Conservation (phyloP, 2,113 vertebrate species). For the Micronycteris hirsuta region DNA sequence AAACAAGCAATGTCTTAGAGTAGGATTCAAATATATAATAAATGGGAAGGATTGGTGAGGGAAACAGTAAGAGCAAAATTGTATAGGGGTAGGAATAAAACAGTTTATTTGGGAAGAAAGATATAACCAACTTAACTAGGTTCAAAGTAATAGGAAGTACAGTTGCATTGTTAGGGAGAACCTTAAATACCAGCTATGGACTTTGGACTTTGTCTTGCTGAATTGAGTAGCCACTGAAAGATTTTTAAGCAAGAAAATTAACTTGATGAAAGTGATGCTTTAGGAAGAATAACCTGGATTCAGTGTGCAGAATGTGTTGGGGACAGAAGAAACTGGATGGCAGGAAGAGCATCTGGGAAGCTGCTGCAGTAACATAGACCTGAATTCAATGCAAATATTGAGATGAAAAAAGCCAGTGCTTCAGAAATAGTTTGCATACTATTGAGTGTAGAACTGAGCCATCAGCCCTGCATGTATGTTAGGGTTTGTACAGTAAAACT, state of each 20-base stretch:
- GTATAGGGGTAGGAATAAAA: background rate
- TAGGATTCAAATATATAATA: background rate
- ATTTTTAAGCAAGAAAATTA: constrained; percentile 43
- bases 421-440: background rate
- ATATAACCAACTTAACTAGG: background rate
- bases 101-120: background rate
- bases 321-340: background rate
- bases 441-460: background rate
- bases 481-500: background rate
- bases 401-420: background rate
- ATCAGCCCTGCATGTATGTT: background rate
- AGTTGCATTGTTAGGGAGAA: background rate
- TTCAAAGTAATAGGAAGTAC: background rate
- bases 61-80: background rate
- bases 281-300: background rate
- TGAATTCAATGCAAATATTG: background rate
- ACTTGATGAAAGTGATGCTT: background rate
- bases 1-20: constrained; percentile 1
- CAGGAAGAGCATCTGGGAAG: constrained; percentile 25
- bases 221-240: background rate
- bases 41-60: background rate
- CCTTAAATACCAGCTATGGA: background rate
- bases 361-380: background rate
- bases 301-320: background rate
- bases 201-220: background rate